phyloP scores from a whole-genome alignment of 2,888 invertebrate species.

The Metalampra italica region DNA sequence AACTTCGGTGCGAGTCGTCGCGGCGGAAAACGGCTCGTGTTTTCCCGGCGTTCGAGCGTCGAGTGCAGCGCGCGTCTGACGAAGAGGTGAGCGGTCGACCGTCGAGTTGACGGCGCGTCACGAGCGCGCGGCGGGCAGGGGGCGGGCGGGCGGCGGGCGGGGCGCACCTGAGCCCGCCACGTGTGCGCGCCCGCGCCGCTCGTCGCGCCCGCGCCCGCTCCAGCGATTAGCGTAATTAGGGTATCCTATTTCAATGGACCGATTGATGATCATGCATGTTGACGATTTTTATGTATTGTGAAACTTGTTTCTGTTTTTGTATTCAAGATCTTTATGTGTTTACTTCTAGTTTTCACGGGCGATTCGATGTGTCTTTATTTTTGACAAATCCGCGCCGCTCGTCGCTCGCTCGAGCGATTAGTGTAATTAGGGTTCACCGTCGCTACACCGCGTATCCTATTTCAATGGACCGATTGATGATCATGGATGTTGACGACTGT shows the following conservation, averaged over 20 bases:
- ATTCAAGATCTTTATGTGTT: constrained; percentile 5
- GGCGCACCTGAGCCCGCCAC: constrained; percentile 64
- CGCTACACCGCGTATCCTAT: constrained; percentile 45
- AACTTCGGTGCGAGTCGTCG: constrained; percentile 58
- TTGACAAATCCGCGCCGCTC: constrained; percentile 42
- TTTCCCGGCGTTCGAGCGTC: constrained; percentile 76
- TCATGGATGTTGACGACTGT: constrained; percentile 47
- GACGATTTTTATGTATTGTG: constrained; percentile 34
- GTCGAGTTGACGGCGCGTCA: constrained; percentile 42
- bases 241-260: constrained; percentile 59
- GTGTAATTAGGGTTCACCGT: constrained; percentile 50
- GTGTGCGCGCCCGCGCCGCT: constrained; percentile 38
- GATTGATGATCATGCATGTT: constrained; percentile 54
- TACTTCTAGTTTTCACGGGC: background rate
- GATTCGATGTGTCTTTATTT: background rate
- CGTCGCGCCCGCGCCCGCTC: constrained; percentile 42
- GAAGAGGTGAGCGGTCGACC: constrained; percentile 57
- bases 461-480: constrained; percentile 60
- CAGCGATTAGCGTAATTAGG: constrained; percentile 52
- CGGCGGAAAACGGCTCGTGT: constrained; percentile 72
- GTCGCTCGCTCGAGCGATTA: constrained; percentile 33
- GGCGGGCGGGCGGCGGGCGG: constrained; percentile 58
- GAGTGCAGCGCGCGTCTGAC: constrained; percentile 72
- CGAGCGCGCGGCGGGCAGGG: constrained; percentile 42
- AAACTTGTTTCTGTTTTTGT: constrained; percentile 11